Conservation (phyloP, 1,140 invertebrate genomes). For the Meloidogyne exigua region DNA sequence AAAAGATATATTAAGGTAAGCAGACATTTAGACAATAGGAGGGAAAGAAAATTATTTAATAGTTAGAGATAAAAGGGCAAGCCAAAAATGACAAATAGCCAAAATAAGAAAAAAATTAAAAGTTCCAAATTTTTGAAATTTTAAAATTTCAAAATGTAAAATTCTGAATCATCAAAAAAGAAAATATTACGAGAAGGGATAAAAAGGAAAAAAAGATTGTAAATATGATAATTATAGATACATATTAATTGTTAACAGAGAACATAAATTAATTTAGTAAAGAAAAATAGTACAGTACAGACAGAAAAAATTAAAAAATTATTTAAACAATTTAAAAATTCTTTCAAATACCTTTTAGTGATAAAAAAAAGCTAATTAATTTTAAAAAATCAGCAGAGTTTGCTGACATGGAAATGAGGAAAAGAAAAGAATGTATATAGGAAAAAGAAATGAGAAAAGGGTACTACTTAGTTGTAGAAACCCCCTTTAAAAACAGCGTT, state of each 20-base stretch:
- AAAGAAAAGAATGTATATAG: neutral
- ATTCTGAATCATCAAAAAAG: neutral
- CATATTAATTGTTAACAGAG: no score
- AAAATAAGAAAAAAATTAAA: neutral
- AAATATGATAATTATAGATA: no score
- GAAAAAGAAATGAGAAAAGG: neutral
- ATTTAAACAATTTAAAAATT: no score
- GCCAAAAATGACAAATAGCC: constrained; percentile 1
- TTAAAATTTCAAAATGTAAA: neutral
- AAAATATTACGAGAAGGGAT: neutral
- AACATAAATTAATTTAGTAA: no score
- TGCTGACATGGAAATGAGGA: constrained; percentile 1
- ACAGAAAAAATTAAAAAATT: no score
- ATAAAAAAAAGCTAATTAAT: neutral
- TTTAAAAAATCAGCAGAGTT: neutral
- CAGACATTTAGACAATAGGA: neutral
- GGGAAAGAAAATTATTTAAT: neutral
- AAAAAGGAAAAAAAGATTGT: neutral
- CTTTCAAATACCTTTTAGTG: neutral
- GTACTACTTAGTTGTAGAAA: neutral
- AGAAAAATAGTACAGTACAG: no score
- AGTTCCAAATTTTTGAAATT: neutral
- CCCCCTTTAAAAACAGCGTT: neutral
- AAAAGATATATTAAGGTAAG: neutral
- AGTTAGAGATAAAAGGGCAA: neutral